phyloP scores from a whole-genome alignment of 2,888 invertebrate genomes.

The Rhingia campestris region DNA sequence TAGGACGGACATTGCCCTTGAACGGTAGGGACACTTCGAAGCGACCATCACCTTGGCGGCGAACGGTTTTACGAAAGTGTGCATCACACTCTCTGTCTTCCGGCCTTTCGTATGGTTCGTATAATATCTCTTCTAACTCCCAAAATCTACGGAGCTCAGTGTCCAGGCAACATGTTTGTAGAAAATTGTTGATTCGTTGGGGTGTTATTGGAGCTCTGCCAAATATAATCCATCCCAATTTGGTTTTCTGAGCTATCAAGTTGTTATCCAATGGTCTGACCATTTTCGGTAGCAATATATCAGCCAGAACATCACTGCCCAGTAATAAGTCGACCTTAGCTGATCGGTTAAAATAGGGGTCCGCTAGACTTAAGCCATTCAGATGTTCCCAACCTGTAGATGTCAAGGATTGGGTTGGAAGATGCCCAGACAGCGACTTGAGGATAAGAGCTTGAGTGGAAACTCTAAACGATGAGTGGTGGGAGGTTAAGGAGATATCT shows the following conservation, averaged over 20 bases:
- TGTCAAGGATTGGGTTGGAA: too few species aligned
- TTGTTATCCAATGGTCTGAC: neutral
- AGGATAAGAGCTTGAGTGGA: too few species aligned
- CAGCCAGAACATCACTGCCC: conserved; percentile 8
- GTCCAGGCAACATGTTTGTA: too few species aligned
- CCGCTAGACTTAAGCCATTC: too few species aligned
- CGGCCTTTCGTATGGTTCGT: too few species aligned
- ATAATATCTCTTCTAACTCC: conserved; percentile 17
- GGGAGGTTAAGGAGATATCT: too few species aligned
- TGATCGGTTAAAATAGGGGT: neutral
- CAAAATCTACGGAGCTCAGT: conserved; percentile 15
- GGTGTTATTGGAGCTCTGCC: conserved; percentile 4
- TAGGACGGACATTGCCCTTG: too few species aligned
- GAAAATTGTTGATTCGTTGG: too few species aligned
- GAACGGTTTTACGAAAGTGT: conserved; percentile 11
- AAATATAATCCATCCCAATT: conserved; percentile 13
- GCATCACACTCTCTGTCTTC: conserved; percentile 18
- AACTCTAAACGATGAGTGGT: too few species aligned
- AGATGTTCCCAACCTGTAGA: too few species aligned
- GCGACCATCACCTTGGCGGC: conserved; percentile 12
- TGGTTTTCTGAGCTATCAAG: conserved; percentile 1
- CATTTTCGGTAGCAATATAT: conserved; percentile 19
- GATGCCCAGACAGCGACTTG: too few species aligned
- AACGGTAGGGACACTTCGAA: too few species aligned
- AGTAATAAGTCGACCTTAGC: conserved; percentile 18